A percentile compares a stretch with the other conserved stretches of the same genome.
These are phyloP conservation scores for Rattus rattus DNA, from an alignment of 2,113 vertebrate genomes.

Conservation along the genomic window DNA sequence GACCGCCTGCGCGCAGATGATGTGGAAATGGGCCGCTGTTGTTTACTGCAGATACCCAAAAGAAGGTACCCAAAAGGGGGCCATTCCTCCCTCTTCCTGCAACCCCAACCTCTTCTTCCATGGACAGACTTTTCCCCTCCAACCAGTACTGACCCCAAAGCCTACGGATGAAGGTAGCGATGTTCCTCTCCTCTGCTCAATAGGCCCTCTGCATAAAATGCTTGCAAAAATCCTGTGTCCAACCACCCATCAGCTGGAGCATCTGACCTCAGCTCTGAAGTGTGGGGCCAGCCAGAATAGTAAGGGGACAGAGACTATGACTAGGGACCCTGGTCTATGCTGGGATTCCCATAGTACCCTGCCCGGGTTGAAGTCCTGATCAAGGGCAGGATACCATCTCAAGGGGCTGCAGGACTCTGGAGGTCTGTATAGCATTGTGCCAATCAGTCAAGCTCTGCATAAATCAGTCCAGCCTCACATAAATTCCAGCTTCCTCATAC, in stretches of 20 bases:
- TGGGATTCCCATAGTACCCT: not conserved
- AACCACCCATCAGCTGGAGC: not conserved
- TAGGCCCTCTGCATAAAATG: not conserved
- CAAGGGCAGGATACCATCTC: fast-evolving
- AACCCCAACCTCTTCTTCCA: not conserved
- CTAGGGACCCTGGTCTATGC: not conserved
- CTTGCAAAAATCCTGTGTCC: fast-evolving
- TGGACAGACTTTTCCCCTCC: not conserved
- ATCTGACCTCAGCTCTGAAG: not conserved
- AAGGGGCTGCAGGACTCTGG: not conserved
- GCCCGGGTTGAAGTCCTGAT: not conserved
- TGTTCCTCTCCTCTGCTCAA: not conserved
- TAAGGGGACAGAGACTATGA: fast-evolving
- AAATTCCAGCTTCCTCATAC: not conserved
- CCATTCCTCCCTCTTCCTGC: not conserved
- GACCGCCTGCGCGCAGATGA: not conserved
- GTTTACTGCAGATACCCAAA: no score
- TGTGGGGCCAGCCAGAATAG: not conserved
- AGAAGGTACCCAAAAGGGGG: not conserved
- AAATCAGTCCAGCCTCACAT: not conserved
- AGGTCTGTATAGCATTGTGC: fast-evolving
- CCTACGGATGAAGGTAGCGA: not conserved
- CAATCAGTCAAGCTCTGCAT: no score
- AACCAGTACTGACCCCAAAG: fast-evolving
- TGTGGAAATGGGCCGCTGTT: fast-evolving